Evolutionary conservation across 1,140 invertebrate genomes (phyloP), one percentile per base, ranked within the genome.

Genomic region (Drosophila murphyi): DNA sequence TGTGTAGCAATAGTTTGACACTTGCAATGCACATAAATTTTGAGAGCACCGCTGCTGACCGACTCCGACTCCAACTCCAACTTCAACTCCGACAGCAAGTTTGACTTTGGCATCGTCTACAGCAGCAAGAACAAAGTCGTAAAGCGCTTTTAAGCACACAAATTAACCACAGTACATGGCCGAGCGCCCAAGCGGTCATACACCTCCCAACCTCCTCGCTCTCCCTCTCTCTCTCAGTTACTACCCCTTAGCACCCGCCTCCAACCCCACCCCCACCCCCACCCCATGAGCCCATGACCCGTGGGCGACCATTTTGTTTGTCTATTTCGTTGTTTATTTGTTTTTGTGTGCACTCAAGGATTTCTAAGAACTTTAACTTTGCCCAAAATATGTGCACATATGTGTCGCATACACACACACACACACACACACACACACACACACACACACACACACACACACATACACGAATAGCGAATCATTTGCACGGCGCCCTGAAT

Each of bases 121-220:
- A 35, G 3, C 54, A 72, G 52, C 68, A 67, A 69, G 69, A 78
- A 60, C 60, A 47, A 82, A 79, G 86, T 90, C 82, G 86, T 89
- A 90, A 89, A 90, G 79, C 86, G 86, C 81, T 90, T 89, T 89
- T 90, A 86, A 89, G 85, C 85, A 90, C 81, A 89, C 86, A 89
- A 89, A 89, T 89, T 89, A 86, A 90, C 86, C 86, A 87, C 85
- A 89, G 85, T 73, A 89, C 80, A 89, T 89, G 85, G 80, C 68
- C 70, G 67, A 82, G 76, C 72, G 70, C 64, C 72, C 73, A 65
- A 65, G 61, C 67, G 55, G 61, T 70, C 81, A 67, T 39, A 56
- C 47, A 47, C 37, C 52, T 31, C 12, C 60, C 20, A 32, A 31
- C 8, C 56, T 2, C 10, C 47, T 20, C 20, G 20, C 31, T 7